Conservation (phyloP, 2,113 vertebrate genomes). For the Syngnathus typhle region DNA sequence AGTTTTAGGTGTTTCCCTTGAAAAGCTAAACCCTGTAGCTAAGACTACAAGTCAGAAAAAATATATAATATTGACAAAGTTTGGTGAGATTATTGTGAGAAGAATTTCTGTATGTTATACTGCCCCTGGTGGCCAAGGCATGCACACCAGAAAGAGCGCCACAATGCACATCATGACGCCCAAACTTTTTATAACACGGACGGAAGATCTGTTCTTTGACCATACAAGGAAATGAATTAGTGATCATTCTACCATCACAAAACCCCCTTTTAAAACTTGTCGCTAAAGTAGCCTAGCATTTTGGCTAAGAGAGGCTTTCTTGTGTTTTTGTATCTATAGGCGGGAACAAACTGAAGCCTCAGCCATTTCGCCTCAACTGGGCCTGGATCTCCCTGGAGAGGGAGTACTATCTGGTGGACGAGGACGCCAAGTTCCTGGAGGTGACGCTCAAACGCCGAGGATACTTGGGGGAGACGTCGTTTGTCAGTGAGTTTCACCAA, state of each 20-base stretch:
- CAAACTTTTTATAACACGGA: neutral
- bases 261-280: constrained; percentile 36
- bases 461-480: constrained; percentile 78
- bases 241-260: constrained; percentile 43
- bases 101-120: neutral
- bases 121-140: no score
- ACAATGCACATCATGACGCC: no score
- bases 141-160: no score
- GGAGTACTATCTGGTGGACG: constrained; percentile 75
- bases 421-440: constrained; percentile 77
- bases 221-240: constrained; percentile 39
- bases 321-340: constrained; percentile 54
- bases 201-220: constrained; percentile 13
- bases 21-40: neutral
- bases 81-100: neutral
- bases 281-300: constrained; percentile 31
- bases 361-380: constrained; percentile 80
- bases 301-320: constrained; percentile 25
- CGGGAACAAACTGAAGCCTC: constrained; percentile 75
- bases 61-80: neutral
- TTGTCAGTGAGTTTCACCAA: constrained; percentile 74
- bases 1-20: constrained; percentile 15
- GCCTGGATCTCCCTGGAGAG: constrained; percentile 83
- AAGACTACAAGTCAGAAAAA: neutral
- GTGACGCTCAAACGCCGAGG: constrained; percentile 75